These are phyloP conservation scores for Nyctereutes procyonoides DNA, from an alignment of 2,113 vertebrate genomes.

Conservation along the genomic window DNA sequence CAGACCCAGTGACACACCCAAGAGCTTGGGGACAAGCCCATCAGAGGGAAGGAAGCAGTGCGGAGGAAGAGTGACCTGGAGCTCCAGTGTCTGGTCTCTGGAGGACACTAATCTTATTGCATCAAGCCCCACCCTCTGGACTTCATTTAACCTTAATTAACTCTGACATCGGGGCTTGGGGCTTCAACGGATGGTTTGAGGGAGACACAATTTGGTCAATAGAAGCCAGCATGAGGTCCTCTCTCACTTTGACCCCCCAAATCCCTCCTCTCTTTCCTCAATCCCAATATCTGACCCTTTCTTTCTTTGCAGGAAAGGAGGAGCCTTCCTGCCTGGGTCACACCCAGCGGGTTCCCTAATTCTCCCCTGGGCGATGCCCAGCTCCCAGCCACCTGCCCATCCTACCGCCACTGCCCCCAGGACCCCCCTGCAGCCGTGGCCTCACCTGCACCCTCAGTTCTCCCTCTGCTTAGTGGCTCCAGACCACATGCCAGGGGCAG, in stretches of 20 bases:
- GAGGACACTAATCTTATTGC: background rate
- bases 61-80: background rate
- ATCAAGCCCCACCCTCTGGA: background rate
- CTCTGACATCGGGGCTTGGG: fast-evolving
- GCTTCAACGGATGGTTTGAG: background rate
- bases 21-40: background rate
- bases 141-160: background rate
- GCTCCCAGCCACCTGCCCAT: background rate
- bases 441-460: fast-evolving
- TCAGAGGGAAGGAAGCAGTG: background rate
- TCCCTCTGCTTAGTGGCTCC: background rate
- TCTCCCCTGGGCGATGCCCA: fast-evolving
- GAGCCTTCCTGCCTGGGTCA: background rate
- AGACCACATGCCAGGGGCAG: no score
- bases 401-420: background rate
- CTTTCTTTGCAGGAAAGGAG: background rate
- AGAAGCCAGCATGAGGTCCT: background rate
- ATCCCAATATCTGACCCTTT: background rate
- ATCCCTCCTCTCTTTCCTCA: background rate
- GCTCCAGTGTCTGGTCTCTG: background rate
- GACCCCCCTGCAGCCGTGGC: background rate
- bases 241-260: background rate
- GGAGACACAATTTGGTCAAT: background rate
- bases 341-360: fast-evolving
- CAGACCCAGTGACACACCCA: fast-evolving